These are phyloP conservation scores for Acanthosepion pharaonis DNA, from an alignment of 2,888 invertebrate genomes.

Conservation along the genomic window DNA sequence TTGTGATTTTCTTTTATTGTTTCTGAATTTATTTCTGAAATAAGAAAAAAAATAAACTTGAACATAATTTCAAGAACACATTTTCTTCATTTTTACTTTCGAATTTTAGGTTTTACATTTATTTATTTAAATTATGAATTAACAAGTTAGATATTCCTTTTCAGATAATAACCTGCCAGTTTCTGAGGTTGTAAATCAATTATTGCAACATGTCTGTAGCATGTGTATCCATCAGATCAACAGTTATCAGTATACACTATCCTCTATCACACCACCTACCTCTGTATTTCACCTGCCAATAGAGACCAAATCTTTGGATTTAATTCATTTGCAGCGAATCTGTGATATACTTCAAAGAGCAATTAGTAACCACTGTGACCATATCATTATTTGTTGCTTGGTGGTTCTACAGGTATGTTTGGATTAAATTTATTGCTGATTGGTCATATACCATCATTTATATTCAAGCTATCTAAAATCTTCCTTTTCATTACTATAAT, in stretches of 20 bases:
- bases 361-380: slow-evolving; percentile 62
- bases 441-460: too few species aligned
- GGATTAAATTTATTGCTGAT: neutral
- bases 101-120: neutral
- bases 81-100: neutral
- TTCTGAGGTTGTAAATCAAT: slow-evolving; percentile 61
- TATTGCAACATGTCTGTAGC: slow-evolving; percentile 72
- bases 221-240: slow-evolving; percentile 73
- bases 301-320: slow-evolving; percentile 59
- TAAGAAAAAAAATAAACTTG: neutral
- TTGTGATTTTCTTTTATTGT: neutral
- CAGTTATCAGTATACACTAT: slow-evolving; percentile 57
- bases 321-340: slow-evolving; percentile 66
- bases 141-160: neutral
- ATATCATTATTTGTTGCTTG: slow-evolving; percentile 68
- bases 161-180: slow-evolving; percentile 56
- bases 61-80: neutral
- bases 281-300: slow-evolving; percentile 64
- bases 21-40: neutral
- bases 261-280: slow-evolving; percentile 60
- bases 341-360: slow-evolving; percentile 71
- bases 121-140: neutral
- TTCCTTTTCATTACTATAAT: neutral
- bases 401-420: slow-evolving; percentile 70
- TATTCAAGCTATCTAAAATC: too few species aligned